A percentile compares a stretch with the other conserved stretches of the same genome.
Evolutionary conservation across 2,888 invertebrate species (phyloP).

Genomic region (Eilema depressum): DNA sequence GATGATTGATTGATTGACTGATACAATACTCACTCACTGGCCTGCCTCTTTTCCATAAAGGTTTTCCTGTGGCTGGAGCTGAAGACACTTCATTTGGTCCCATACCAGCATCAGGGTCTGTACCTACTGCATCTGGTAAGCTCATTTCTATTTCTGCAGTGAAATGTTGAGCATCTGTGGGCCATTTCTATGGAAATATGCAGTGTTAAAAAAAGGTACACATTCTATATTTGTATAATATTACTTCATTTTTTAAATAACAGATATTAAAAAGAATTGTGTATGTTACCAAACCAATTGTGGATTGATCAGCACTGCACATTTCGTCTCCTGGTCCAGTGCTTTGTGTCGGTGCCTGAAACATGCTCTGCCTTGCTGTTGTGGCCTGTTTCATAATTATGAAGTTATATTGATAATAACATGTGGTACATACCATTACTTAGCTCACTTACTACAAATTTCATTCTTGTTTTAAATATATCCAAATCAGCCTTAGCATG

Average conservation of each 20-base stretch:
- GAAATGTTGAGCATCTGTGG: slow-evolving; percentile 63
- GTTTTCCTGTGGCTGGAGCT: slow-evolving; percentile 59
- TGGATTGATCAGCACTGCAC: slow-evolving; percentile 57
- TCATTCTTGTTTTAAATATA: too few relatives aligned
- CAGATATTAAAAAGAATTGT: neutral
- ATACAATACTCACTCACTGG: slow-evolving; percentile 69
- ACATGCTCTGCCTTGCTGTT: slow-evolving; percentile 10
- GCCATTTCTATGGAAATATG: slow-evolving; percentile 63
- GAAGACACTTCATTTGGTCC: slow-evolving; percentile 69
- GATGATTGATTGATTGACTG: too few relatives aligned
- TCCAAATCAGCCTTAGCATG: too few relatives aligned
- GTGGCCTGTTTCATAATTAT: neutral
- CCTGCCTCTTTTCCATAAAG: slow-evolving; percentile 68
- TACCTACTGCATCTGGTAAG: slow-evolving; percentile 55
- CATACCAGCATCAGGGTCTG: slow-evolving; percentile 60
- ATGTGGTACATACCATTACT: too few relatives aligned
- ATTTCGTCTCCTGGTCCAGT: slow-evolving; percentile 55
- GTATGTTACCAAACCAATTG: slow-evolving; percentile 58
- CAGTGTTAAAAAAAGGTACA: neutral
- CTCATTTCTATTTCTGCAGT: slow-evolving; percentile 62
- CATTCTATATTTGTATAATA: neutral
- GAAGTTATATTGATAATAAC: neutral
- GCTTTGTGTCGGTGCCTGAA: slow-evolving; percentile 55
- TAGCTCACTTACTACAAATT: too few relatives aligned
- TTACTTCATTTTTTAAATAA: neutral